Base-by-base conservation (phyloP, 1,140 invertebrate genomes). In the Diorhabda elongata region DNA sequence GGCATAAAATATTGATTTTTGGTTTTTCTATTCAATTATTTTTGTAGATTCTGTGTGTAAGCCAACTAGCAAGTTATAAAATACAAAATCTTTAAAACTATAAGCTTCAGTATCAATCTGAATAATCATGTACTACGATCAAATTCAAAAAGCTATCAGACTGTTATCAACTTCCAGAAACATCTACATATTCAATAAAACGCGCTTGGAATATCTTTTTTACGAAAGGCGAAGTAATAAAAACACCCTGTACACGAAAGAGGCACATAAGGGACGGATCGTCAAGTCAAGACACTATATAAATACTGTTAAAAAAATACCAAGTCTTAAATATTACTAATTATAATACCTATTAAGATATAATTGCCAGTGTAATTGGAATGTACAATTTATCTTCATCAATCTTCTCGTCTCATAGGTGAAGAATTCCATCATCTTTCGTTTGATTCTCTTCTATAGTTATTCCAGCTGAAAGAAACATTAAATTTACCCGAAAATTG, bases 371-470 rank as follows among this genome's bases (percentile, higher is more conserved):
- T 64, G 26, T 52, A 11, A 64, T 41, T 64, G 63, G 63, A 64
- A 64, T 64, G 63, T 64, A 45, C 63, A 52, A n/a, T 52, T 52
- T 52, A n/a, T 62, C 11, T 64, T 26, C 9, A 56, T 45, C 43
- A 44, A 64, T 42, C 9, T 44, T 11, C 6, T 56, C 9, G 11
- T 9, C 26, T 64, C 63, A 86, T 63, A 85, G 78, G 75, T 85
- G 85, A 61, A 86, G 74, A 60, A 85, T 83, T 73, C 83, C 84
- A 71, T 84, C 83, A 69, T 85, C 83, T 59, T 69, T 74, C 42
- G 84, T 76, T 62, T 52, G 47, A 4, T 6, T 52, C 47, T 52
- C 47, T 52, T 52, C 81, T 82, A 47, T 83, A 79, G 8, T 69
- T 60, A 42, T 66, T 64, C 64, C 68, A 43, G 44, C 68, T 61